Evolutionary conservation across 2,888 invertebrate genomes (phyloP), one percentile per base, ranked within the genome.

Genomic region (Polietes domitor): DNA sequence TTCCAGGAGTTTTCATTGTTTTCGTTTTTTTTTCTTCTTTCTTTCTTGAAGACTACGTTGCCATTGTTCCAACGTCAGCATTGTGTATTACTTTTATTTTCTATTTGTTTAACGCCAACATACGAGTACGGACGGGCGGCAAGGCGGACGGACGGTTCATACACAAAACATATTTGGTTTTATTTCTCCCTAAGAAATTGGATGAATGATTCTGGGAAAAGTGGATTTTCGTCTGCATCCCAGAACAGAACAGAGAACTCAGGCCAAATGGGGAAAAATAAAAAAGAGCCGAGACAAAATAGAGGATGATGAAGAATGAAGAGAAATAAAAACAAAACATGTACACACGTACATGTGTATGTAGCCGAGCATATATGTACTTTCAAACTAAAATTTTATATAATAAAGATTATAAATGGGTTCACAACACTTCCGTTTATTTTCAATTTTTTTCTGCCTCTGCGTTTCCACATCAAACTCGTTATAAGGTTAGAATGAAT

Each of bases 1-100:
- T 72, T 72, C 53, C 26, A 68, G 19, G 41, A 83, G 53, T 41
- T 80, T 73, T 24, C 28, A 24, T 24, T 37, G 24, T 41, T 68
- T 53, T 24, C 19, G 21, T 53, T n/a, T 3, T 5, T 47, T 47
- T 12, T 7, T 28, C n/a, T 28, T 28, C 61, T 6, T 24, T 26
- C 15, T 15, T 19, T 2, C 17, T 50, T 50, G 6, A n/a, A 19
- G 26, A 15, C 21, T 26, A 24, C 6, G 26, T 58, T 37, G 19
- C 53, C 26, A 58, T 58, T 58, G 65, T 63, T 63, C 32, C 0
- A 15, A 28, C 32, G 32, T 32, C n/a, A n/a, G n/a, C n/a, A 37
- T 65, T 68, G 37, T 68, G 68, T 43, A 43, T 68, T 41, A 68
- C 19, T n/a, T 68, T 65, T 43, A 41, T 68, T 43, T 58, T 68